A percentile compares a stretch with the other conserved stretches of the same genome.
Conservation (phyloP, 2,113 vertebrate genomes). For the Dipodomys merriami region DNA sequence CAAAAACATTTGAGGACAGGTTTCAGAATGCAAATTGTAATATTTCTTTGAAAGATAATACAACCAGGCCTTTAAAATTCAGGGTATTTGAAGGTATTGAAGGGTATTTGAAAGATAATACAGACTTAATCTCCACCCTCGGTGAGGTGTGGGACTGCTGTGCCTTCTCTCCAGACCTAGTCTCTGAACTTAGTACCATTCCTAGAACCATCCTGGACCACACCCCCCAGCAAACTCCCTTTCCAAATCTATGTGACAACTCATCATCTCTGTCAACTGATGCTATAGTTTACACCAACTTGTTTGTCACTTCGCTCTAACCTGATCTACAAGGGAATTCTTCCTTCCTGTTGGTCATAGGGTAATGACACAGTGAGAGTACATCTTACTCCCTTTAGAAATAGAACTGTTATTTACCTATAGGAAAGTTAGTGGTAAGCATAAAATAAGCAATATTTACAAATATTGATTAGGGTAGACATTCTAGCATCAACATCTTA, state of each 20-base stretch:
- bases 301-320: slow-evolving; percentile 16
- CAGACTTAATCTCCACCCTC: background rate
- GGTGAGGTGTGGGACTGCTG: fast-evolving
- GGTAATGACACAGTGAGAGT: background rate
- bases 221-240: background rate
- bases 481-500: background rate
- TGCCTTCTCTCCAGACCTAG: background rate
- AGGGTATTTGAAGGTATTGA: background rate
- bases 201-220: background rate
- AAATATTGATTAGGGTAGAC: slow-evolving; percentile 12
- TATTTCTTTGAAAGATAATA: background rate
- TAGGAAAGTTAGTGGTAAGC: slow-evolving; percentile 9
- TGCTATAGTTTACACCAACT: background rate
- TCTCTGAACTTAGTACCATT: background rate
- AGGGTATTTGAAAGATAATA: background rate
- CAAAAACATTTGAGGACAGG: background rate
- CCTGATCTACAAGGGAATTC: background rate
- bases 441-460: slow-evolving; percentile 14
- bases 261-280: background rate
- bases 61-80: background rate
- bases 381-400: background rate
- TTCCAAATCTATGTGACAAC: background rate
- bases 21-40: background rate
- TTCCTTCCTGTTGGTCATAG: background rate
- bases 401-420: background rate